phyloP scores from a whole-genome alignment of 1,140 invertebrate genomes.

The Drosophila jambulina region DNA sequence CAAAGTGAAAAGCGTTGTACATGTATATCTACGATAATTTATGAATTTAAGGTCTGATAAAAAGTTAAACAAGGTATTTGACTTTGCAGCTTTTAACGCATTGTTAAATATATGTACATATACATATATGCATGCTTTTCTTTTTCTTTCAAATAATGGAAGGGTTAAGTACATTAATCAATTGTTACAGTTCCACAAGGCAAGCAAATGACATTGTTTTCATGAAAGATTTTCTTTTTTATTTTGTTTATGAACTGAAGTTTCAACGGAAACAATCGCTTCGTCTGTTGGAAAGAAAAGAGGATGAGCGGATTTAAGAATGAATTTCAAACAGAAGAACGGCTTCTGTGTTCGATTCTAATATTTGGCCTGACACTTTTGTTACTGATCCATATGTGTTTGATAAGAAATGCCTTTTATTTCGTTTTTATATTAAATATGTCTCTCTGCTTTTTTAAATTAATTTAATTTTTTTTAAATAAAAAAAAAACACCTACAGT shows the following conservation, averaged over 20 bases:
- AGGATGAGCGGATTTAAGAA: neutral
- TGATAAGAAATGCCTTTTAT: neutral
- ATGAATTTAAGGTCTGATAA: too few relatives aligned
- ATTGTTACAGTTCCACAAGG: neutral
- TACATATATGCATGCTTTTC: too few relatives aligned
- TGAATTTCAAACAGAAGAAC: constrained; percentile 2
- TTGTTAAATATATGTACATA: too few relatives aligned
- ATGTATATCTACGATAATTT: too few relatives aligned
- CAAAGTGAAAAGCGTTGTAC: too few relatives aligned
- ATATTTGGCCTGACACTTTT: constrained; percentile 8
- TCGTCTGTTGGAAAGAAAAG: constrained; percentile 2
- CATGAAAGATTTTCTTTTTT: neutral
- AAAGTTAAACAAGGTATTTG: too few relatives aligned
- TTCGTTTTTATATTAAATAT: too few relatives aligned
- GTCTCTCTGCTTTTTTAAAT: neutral
- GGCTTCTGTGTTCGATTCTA: constrained; percentile 3
- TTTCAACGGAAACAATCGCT: neutral
- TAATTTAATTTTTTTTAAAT: too few relatives aligned
- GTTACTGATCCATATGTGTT: neutral
- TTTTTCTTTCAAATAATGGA: neutral
- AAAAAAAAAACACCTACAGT: neutral
- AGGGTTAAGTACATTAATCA: neutral
- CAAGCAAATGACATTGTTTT: constrained; percentile 8
- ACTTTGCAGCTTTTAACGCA: too few relatives aligned
- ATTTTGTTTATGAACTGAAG: neutral